phyloP scores from a whole-genome alignment of 2,113 vertebrate species.

The Plotosus lineatus region DNA sequence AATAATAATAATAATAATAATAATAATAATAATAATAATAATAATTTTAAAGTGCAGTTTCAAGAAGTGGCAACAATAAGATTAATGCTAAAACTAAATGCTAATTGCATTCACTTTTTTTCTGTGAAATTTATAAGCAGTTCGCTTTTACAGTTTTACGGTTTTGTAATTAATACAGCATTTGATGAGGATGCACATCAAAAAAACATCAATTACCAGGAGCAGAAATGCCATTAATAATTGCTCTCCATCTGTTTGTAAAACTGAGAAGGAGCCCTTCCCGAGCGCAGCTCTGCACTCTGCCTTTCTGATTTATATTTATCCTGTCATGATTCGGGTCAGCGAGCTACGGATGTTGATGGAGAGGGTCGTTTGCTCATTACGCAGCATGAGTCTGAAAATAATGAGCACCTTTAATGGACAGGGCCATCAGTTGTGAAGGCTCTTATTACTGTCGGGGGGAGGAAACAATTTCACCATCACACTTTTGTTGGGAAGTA shows the following conservation, averaged over 20 bases:
- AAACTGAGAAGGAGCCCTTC: background rate
- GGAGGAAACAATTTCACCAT: slow-evolving; percentile 14
- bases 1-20: no score
- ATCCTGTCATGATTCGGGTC: background rate
- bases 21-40: no score
- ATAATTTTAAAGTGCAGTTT: no score
- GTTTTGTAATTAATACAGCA: background rate
- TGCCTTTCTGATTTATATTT: slow-evolving; percentile 3
- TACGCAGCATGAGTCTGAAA: background rate
- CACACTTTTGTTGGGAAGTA: background rate
- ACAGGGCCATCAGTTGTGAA: slow-evolving; percentile 17
- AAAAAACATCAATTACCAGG: background rate
- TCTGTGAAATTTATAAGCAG: background rate
- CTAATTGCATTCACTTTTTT: background rate
- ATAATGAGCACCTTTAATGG: slow-evolving; percentile 22
- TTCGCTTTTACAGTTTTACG: background rate
- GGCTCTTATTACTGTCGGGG: slow-evolving; percentile 12
- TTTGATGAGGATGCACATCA: background rate
- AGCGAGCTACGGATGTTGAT: background rate
- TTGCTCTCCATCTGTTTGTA: background rate
- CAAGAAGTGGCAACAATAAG: no score
- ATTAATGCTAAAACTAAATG: background rate
- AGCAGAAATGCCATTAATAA: background rate
- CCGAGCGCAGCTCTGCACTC: background rate
- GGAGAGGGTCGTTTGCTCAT: slow-evolving; percentile 37